Evolutionary conservation across 2,113 vertebrate genomes (phyloP), one percentile per base, ranked within the genome.

Genomic region (Fregetta grallaria): DNA sequence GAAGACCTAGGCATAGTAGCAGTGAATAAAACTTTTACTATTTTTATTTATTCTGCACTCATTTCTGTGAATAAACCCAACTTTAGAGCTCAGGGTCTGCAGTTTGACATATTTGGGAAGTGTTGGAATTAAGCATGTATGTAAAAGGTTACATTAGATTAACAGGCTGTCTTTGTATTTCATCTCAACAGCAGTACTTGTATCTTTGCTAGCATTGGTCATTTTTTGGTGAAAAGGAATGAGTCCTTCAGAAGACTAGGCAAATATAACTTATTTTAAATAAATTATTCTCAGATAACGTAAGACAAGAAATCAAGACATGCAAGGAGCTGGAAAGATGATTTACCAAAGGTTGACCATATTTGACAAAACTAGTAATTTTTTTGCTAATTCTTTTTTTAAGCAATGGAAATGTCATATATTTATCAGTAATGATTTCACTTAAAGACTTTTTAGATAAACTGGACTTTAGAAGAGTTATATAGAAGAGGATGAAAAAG

Each of bases 251-350:
- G 68, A 93, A 90, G 29, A 49, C 40, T 52, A 62, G 50, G 77
- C 6, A 14, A 92, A 95, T 91, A 47, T 62, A 78, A 27, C 19
- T 89, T 40, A 67, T 81, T 91, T 86, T 92, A 92, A 97, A 92
- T 66, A 53, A 67, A 80, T 77, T 73, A 92, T 95, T 79, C 47
- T 63, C n/a, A 80, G 27, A 66, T 70, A 91, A 79, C 53, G 8
- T 66, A 80, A 84, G 49, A 61, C 65, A 97, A 83, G 83, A 96
- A 86, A 89, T 79, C 25, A 93, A 76, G 68, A 78, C 44, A 38
- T 16, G 19, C 1, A 7, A 75, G 25, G 19, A 50, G 16, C 10
- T 36, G 9, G 12, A 80, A 90, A 77, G 27, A 15, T 16, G 4
- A 5, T 70, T 81, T 85, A 15, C 6, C 25, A 52, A 72, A 65